phyloP scores from a whole-genome alignment of 2,797 vertebrate species.

The Manis pentadactyla region DNA sequence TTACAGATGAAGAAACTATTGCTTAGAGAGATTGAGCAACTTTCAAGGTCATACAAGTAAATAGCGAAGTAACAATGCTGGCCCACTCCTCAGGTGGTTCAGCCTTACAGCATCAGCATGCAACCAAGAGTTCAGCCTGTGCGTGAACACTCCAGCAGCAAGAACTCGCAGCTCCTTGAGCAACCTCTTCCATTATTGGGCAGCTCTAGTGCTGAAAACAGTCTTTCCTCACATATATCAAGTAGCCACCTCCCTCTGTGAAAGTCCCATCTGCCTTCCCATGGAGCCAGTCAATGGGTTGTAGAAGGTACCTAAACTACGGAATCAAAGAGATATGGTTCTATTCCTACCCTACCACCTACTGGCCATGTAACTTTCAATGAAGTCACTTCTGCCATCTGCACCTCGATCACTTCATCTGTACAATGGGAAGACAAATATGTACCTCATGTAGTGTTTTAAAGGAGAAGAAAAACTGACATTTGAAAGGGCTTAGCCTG shows the following conservation, averaged over 20 bases:
- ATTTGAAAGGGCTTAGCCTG: constrained; percentile 37
- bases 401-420: neutral
- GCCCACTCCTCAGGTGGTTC: neutral
- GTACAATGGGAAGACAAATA: neutral
- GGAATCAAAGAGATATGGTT: neutral
- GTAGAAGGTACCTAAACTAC: neutral
- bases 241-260: neutral
- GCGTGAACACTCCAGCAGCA: neutral
- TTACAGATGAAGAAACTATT: neutral
- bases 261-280: neutral
- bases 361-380: neutral
- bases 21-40: neutral
- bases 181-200: neutral
- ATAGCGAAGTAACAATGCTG: neutral
- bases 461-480: neutral
- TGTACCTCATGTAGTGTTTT: neutral
- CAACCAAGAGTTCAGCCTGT: neutral
- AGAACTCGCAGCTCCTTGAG: neutral
- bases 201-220: neutral
- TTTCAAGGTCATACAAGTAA: neutral
- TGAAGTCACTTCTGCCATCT: neutral
- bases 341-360: neutral
- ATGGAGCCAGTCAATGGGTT: neutral
- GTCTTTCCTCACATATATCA: neutral
- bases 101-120: rapidly evolving